phyloP scores from a whole-genome alignment of 2,888 invertebrate genomes.

The Nephrotoma appendiculata region DNA sequence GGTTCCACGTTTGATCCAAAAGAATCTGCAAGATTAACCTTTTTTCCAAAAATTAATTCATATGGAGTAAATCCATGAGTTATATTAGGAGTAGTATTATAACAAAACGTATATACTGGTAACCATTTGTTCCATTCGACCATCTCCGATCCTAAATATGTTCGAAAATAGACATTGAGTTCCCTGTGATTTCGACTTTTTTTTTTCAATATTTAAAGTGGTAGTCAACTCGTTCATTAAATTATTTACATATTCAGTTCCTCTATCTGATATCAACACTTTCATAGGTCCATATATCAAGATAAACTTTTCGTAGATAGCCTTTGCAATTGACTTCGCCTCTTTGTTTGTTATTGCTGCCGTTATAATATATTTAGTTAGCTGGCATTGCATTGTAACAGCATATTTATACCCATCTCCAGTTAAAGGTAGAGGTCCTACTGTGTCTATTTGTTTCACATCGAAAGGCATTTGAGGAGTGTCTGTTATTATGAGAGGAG shows the following conservation, averaged over 20 bases:
- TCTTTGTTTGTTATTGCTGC: slow-evolving; percentile 11
- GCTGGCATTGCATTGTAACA: slow-evolving; percentile 13
- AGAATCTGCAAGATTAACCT: not conserved
- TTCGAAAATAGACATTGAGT: not conserved
- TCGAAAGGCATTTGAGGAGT: not conserved
- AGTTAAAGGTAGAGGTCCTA: not conserved
- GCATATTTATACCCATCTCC: not conserved
- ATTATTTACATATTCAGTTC: not conserved
- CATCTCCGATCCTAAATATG: not conserved
- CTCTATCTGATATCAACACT: not conserved
- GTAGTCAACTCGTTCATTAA: not conserved
- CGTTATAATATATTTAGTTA: slow-evolving; percentile 14
- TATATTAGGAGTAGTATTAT: slow-evolving; percentile 9
- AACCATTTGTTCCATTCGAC: slow-evolving; percentile 11
- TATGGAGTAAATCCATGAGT: slow-evolving; percentile 9
- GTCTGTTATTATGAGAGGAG: not conserved
- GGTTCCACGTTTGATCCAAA: not conserved
- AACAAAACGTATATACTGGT: slow-evolving; percentile 8
- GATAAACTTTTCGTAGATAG: slow-evolving; percentile 13
- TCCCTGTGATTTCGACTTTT: not conserved
- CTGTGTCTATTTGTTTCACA: not conserved
- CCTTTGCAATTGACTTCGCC: not conserved
- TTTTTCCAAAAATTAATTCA: slow-evolving; percentile 10
- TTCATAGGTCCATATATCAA: slow-evolving; percentile 12
- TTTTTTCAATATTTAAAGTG: not conserved